These are phyloP conservation scores for Erinaceus europaeus DNA, from an alignment of 2,113 vertebrate species.

Conservation along the genomic window DNA sequence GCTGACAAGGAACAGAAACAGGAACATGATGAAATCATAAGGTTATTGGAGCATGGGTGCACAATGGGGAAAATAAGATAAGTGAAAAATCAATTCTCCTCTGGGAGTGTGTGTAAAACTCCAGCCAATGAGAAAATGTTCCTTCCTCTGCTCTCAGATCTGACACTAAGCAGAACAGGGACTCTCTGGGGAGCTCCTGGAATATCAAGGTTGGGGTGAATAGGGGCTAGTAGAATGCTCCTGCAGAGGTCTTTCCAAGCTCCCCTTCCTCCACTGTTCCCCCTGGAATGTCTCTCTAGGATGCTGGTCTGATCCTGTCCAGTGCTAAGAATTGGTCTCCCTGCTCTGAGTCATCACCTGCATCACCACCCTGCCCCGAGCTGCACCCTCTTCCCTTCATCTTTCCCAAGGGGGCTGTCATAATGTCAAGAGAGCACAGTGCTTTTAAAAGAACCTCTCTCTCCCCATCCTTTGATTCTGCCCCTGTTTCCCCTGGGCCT, in stretches of 20 bases:
- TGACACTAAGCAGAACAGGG: not conserved
- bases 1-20: not conserved
- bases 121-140: not conserved
- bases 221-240: too few relatives aligned
- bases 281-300: not conserved
- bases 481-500: not conserved
- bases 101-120: not conserved
- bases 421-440: constrained; percentile 73
- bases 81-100: constrained; percentile 14
- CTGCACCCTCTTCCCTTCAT: constrained; percentile 33
- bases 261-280: not conserved
- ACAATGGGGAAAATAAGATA: not conserved
- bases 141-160: not conserved
- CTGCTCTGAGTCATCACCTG: not conserved
- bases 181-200: not conserved
- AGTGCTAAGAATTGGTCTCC: not conserved
- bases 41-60: not conserved
- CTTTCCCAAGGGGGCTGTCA: constrained; percentile 48
- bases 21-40: not conserved
- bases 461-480: constrained; percentile 38
- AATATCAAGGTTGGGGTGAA: not conserved
- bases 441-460: constrained; percentile 72
- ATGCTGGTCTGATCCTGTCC: not conserved
- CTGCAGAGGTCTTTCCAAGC: not conserved
- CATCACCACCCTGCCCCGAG: not conserved